phyloP scores from a whole-genome alignment of 1,140 invertebrate genomes.

The Zaprionus lachaisei region DNA sequence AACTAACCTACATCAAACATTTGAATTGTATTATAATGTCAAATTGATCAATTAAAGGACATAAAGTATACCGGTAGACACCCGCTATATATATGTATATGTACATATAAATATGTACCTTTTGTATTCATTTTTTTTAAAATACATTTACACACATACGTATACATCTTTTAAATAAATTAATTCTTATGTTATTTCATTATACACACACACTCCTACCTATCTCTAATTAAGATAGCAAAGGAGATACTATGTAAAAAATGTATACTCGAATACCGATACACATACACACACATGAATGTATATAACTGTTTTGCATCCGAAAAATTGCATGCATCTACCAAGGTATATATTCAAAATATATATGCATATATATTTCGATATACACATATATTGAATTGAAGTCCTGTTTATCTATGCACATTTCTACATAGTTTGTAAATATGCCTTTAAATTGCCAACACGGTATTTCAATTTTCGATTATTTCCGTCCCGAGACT shows the following conservation, averaged over 20 bases:
- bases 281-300: conserved; percentile 40
- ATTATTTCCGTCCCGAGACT: conserved; percentile 57
- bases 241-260: not conserved
- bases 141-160: not conserved
- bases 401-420: conserved; percentile 16
- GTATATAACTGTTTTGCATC: conserved; percentile 33
- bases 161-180: not conserved
- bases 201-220: conserved; percentile 23
- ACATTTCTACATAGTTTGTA: conserved; percentile 9
- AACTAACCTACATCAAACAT: not conserved
- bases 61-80: not conserved
- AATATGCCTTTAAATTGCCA: conserved; percentile 17
- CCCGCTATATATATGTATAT: not conserved
- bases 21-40: not conserved
- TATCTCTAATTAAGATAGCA: conserved; percentile 24
- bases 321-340: conserved; percentile 4
- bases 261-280: conserved; percentile 15
- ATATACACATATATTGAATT: conserved; percentile 34
- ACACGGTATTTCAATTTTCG: conserved; percentile 41
- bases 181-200: not conserved
- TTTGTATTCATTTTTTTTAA: not conserved
- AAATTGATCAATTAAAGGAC: not conserved
- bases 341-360: conserved; percentile 16
- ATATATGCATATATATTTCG: not conserved
- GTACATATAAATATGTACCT: not conserved